These are phyloP conservation scores for Panopea generosa DNA, from an alignment of 2,888 invertebrate genomes.

Conservation along the genomic window DNA sequence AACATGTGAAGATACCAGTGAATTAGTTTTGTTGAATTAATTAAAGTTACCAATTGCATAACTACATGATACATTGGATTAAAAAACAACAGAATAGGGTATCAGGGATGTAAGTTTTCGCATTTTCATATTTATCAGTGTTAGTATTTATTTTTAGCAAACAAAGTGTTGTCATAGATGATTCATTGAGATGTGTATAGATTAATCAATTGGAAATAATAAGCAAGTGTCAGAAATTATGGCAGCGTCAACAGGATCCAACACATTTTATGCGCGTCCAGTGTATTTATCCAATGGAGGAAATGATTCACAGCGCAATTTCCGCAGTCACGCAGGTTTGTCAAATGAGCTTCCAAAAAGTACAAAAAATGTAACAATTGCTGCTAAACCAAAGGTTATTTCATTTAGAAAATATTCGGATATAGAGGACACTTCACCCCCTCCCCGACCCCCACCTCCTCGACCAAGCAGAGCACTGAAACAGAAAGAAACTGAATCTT, in stretches of 20 bases:
- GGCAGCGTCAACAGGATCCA: constrained; percentile 18
- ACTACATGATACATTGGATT: too few relatives aligned
- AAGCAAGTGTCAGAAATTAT: not conserved
- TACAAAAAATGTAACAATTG: not conserved
- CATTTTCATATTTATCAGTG: too few relatives aligned
- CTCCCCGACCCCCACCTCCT: constrained; percentile 58
- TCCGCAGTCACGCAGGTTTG: not conserved
- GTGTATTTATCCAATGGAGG: constrained; percentile 29
- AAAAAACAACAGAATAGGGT: too few relatives aligned
- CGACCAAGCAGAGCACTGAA: constrained; percentile 35
- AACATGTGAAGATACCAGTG: too few relatives aligned
- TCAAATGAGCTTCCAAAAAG: not conserved
- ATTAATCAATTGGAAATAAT: too few relatives aligned
- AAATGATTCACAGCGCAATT: not conserved
- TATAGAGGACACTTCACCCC: constrained; percentile 39
- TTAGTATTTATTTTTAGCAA: too few relatives aligned
- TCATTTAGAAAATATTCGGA: constrained; percentile 21
- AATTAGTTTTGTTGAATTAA: too few relatives aligned
- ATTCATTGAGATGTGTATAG: too few relatives aligned
- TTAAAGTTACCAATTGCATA: too few relatives aligned
- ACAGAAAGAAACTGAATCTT: constrained; percentile 1
- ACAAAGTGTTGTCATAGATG: too few relatives aligned
- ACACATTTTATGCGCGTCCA: constrained; percentile 53
- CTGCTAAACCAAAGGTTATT: not conserved
- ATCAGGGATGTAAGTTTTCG: too few relatives aligned